Conservation (phyloP, 2,888 invertebrate genomes). For the Craniophora ligustri region DNA sequence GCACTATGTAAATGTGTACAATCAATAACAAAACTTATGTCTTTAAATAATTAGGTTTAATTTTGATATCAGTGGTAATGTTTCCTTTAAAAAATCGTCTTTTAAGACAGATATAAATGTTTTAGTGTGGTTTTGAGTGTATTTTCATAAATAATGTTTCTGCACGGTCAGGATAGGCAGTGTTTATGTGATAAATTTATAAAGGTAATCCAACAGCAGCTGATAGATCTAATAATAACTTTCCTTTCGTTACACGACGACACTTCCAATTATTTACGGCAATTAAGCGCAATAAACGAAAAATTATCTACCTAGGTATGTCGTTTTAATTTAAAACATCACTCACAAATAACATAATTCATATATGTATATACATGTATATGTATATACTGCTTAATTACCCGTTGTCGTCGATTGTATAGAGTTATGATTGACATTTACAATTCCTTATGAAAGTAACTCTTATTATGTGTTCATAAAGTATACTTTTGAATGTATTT, state of each 20-base stretch:
- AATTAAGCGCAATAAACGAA: slow-evolving; percentile 23
- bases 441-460: slow-evolving; percentile 5
- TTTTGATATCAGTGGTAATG: not conserved
- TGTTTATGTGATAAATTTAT: no score
- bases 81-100: no score
- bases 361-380: no score
- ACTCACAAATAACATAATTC: slow-evolving; percentile 43
- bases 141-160: no score
- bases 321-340: slow-evolving; percentile 32
- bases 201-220: no score
- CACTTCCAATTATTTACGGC: slow-evolving; percentile 15
- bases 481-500: slow-evolving; percentile 24
- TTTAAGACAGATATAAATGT: no score
- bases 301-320: not conserved
- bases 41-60: not conserved
- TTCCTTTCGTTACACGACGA: slow-evolving; percentile 1
- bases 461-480: slow-evolving; percentile 14
- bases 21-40: not conserved
- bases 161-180: no score
- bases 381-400: slow-evolving; percentile 48
- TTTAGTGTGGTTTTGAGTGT: no score
- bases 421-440: slow-evolving; percentile 48
- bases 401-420: slow-evolving; percentile 47
- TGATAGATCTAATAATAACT: slow-evolving; percentile 15
- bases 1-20: slow-evolving; percentile 5